A percentile compares a stretch with the other conserved stretches of the same genome.
phyloP scores from a whole-genome alignment of 2,888 invertebrate species.

The Escarpia spicata region DNA sequence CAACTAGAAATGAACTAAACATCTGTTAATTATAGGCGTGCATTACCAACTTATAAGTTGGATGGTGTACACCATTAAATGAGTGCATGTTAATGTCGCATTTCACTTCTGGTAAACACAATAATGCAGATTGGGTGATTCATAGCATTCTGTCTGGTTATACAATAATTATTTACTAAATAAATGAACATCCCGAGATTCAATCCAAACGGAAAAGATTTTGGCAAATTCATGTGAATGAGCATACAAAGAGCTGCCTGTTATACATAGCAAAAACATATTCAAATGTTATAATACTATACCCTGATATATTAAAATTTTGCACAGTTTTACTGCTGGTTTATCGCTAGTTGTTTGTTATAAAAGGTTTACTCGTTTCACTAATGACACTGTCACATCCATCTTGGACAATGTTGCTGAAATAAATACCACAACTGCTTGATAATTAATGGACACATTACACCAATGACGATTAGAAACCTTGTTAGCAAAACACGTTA shows the following conservation, averaged over 20 bases:
- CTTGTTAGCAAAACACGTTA: background rate
- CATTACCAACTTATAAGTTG: background rate
- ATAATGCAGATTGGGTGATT: background rate
- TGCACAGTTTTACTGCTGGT: background rate
- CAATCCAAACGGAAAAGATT: background rate
- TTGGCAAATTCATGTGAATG: background rate
- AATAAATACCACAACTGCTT: background rate
- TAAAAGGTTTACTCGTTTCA: background rate
- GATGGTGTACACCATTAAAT: background rate
- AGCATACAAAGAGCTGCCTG: background rate
- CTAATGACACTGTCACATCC: background rate
- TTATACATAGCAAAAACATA: background rate
- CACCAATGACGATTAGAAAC: background rate
- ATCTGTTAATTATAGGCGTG: background rate
- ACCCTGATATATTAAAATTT: background rate
- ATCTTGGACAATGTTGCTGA: background rate
- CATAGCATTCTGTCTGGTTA: background rate
- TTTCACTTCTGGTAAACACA: background rate
- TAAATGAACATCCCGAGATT: background rate
- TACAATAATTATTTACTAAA: background rate
- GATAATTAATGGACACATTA: background rate
- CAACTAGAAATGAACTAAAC: background rate
- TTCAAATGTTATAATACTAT: background rate
- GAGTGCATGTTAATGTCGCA: background rate
- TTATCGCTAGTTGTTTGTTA: background rate